These are phyloP conservation scores for Latrodectus geometricus DNA, from an alignment of 1,140 invertebrate species.

Conservation along the genomic window DNA sequence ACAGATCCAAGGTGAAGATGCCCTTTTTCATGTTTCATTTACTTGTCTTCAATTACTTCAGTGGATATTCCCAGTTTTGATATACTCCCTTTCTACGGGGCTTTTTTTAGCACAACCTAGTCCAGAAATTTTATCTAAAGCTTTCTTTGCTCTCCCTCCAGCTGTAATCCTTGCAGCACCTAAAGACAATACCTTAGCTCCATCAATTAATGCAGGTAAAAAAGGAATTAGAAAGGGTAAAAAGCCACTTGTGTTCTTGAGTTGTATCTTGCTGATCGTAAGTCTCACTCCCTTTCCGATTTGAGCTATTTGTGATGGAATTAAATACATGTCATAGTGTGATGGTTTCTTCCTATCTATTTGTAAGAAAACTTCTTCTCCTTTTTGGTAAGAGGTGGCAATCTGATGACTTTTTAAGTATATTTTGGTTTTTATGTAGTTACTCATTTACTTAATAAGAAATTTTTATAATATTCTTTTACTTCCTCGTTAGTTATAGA, in stretches of 20 bases:
- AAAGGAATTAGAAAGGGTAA: conserved; percentile 22
- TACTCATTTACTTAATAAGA: conserved; percentile 24
- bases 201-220: not conserved
- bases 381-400: not conserved
- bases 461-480: not conserved
- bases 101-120: not conserved
- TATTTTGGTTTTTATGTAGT: conserved; percentile 1
- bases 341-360: not conserved
- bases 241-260: conserved; percentile 23
- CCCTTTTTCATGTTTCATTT: conserved; percentile 8
- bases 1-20: conserved; percentile 16
- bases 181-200: not conserved
- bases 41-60: conserved; percentile 18
- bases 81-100: not conserved
- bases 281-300: not conserved
- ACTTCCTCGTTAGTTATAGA: not conserved
- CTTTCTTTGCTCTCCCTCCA: conserved; percentile 14
- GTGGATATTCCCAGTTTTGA: conserved; percentile 38
- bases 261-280: conserved; percentile 6
- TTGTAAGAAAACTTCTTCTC: not conserved
- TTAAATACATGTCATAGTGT: not conserved
- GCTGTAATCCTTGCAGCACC: not conserved
- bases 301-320: not conserved
- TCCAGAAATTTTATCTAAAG: conserved; percentile 21
- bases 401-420: not conserved